phyloP scores from a whole-genome alignment of 2,888 invertebrate genomes.

The Catocala fraxini region DNA sequence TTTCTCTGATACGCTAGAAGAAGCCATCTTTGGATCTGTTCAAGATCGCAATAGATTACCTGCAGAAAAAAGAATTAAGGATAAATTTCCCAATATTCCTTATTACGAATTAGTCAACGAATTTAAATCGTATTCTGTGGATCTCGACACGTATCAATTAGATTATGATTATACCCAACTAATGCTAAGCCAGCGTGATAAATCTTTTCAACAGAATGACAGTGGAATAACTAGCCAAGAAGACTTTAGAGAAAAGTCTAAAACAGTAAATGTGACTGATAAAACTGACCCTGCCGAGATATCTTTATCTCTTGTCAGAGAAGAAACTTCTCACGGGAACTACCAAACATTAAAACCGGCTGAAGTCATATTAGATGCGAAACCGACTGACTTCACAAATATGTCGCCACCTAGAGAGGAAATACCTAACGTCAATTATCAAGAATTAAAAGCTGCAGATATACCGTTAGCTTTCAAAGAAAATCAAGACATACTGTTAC shows the following conservation, averaged over 20 bases:
- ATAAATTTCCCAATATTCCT: conserved; percentile 57
- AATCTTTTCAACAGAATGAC: conserved; percentile 15
- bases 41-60: conserved; percentile 80
- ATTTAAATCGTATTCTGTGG: conserved; percentile 72
- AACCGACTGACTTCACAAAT: not conserved
- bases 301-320: not conserved
- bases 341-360: conserved; percentile 23
- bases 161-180: conserved; percentile 70
- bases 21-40: conserved; percentile 89
- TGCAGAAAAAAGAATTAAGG: conserved; percentile 41
- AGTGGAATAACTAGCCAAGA: not conserved
- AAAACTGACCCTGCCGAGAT: not conserved
- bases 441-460: too few relatives aligned
- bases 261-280: not conserved
- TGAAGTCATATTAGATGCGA: conserved; percentile 4
- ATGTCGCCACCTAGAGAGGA: too few relatives aligned
- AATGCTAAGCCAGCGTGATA: conserved; percentile 51
- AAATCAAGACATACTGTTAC: conserved; percentile 11
- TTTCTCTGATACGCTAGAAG: conserved; percentile 73
- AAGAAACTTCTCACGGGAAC: conserved; percentile 6
- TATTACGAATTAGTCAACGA: conserved; percentile 73
- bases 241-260: not conserved
- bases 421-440: too few relatives aligned
- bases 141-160: conserved; percentile 68
- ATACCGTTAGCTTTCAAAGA: too few relatives aligned